Evolutionary conservation across 2,888 invertebrate species (phyloP), one percentile per base, ranked within the genome.

Genomic region (Drosophila atroscutellata): DNA sequence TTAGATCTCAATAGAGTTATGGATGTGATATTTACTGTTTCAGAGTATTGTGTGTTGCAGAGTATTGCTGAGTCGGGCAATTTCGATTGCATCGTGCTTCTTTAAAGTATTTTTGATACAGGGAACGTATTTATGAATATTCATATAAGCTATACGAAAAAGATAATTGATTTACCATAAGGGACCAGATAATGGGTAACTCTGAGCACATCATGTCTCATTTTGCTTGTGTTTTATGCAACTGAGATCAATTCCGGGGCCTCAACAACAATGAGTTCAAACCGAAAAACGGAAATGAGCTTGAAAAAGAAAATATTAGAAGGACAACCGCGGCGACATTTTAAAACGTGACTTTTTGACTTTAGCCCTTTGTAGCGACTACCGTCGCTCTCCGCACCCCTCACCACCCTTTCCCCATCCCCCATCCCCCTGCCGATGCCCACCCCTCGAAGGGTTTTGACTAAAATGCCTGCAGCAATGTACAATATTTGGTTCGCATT

Each of bases 281-380:
- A 72, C 77, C 36, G 20, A 69, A 70, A 42, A 64, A 58, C 75
- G 83, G 84, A 85, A 86, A 84, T 85, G 85, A 85, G 82, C 78
- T 84, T 65, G 72, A 62, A 65, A 80, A 67, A 39, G 24, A 75
- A 72, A 84, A 84, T 76, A 76, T 75, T 68, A 75, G 58, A 73
- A 73, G 64, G 69, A 76, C 72, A 75, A 82, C 85, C 87, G 78
- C 87, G 87, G 74, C 73, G 82, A 81, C 82, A 87, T 76, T 65
- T 83, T 86, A 72, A 77, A 84, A 84, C 84, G 80, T 83, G 83
- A 80, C 75, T 80, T 76, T 73, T 70, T 64, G 64, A 58, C 81
- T 62, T 68, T 63, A 45, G 51, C 52, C 45, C 62, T 61, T 49
- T 36, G 18, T 58, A 45, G 28, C 18, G 39, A 52, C 45, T 42